These are phyloP conservation scores for Mergus octosetaceus DNA, from an alignment of 2,797 vertebrate species.

Conservation along the genomic window DNA sequence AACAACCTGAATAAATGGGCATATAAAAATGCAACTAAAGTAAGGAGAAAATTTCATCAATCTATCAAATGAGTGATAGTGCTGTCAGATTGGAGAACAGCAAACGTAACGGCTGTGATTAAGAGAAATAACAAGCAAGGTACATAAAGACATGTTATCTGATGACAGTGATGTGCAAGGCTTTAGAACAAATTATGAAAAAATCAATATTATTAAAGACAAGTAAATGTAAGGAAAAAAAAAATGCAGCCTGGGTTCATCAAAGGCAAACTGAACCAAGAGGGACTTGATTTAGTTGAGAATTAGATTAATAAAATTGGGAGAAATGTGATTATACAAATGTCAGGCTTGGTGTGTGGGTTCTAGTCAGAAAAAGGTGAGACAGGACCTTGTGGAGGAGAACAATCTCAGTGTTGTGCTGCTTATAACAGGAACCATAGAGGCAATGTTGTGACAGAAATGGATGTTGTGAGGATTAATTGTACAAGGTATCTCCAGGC, in stretches of 20 bases:
- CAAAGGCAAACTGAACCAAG: neutral
- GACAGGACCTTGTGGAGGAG: neutral
- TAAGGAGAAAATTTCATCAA: neutral
- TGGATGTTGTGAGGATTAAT: rapidly evolving
- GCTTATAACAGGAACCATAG: neutral
- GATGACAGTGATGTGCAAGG: neutral
- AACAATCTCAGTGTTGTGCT: rapidly evolving
- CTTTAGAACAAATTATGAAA: neutral
- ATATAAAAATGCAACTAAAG: neutral
- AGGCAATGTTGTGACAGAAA: neutral
- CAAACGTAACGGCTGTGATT: neutral
- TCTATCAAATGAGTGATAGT: neutral
- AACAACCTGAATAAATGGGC: neutral
- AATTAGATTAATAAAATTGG: neutral
- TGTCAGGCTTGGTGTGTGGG: neutral
- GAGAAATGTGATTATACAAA: neutral
- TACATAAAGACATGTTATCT: neutral
- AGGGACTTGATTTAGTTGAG: neutral
- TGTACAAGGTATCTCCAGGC: neutral
- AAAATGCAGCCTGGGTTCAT: neutral
- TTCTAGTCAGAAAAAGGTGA: neutral
- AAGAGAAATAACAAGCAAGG: neutral
- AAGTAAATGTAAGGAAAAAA: neutral
- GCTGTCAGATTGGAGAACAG: neutral
- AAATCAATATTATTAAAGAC: neutral